phyloP scores from a whole-genome alignment of 2,113 vertebrate species.

The Columbina picui region DNA sequence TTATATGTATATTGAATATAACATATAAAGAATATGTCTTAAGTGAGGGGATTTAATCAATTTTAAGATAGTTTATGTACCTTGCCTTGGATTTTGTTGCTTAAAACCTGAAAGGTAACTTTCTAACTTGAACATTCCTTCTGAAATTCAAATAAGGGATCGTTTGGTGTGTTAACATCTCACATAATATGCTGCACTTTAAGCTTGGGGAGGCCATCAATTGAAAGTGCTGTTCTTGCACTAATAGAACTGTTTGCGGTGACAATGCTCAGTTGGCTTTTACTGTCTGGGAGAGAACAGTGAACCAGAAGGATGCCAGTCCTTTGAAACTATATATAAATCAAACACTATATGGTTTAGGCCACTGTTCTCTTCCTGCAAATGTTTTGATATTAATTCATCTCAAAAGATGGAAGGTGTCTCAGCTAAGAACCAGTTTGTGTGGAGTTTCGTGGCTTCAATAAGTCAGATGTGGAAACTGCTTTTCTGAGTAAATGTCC shows the following conservation, averaged over 20 bases:
- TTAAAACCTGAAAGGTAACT: conserved; percentile 26
- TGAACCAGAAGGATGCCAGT: not conserved
- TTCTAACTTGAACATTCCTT: conserved; percentile 60
- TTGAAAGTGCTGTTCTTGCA: not conserved
- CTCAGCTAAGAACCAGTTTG: not conserved
- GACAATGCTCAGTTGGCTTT: not conserved
- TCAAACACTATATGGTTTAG: not conserved
- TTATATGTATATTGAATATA: conserved; percentile 17
- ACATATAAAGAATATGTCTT: not conserved
- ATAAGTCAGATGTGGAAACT: not conserved
- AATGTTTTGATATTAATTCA: not conserved
- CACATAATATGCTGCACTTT: conserved; percentile 50
- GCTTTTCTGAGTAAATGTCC: not conserved
- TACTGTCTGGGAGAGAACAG: not conserved
- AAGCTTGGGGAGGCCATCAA: not conserved
- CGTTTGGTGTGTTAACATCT: conserved; percentile 23
- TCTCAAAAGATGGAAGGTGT: not conserved
- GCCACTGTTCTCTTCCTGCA: not conserved
- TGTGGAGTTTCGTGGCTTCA: not conserved
- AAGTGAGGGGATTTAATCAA: conserved; percentile 14
- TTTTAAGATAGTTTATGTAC: conserved; percentile 32
- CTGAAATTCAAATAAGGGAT: conserved; percentile 40
- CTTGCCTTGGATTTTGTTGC: conserved; percentile 44
- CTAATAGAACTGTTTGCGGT: not conserved
- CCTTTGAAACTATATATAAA: not conserved